These are phyloP conservation scores for Eurois occulta DNA, from an alignment of 2,888 invertebrate genomes.

Conservation along the genomic window DNA sequence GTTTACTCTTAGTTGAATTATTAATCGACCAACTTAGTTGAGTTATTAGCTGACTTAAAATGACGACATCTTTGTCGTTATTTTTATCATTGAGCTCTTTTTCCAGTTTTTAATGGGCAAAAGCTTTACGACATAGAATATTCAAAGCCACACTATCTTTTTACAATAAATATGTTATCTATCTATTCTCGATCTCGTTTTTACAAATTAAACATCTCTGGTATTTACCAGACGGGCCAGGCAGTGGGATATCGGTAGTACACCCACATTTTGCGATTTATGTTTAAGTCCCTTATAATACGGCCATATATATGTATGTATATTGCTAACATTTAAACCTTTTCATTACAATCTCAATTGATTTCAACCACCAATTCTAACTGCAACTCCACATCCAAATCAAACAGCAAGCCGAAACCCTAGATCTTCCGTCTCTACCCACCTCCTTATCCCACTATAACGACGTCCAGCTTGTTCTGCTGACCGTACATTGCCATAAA, in stretches of 20 bases:
- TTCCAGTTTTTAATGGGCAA: neutral
- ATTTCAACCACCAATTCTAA: neutral
- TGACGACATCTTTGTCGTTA: neutral
- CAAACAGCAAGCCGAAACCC: neutral
- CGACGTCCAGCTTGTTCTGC: slow-evolving; percentile 48
- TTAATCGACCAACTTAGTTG: no score
- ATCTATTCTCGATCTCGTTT: neutral
- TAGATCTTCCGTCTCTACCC: slow-evolving; percentile 2
- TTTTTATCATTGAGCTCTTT: neutral
- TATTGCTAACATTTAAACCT: neutral
- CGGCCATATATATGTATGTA: neutral
- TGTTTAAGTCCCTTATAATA: neutral
- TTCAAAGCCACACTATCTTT: neutral
- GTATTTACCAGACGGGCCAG: neutral
- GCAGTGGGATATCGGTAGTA: neutral
- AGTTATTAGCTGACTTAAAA: neutral
- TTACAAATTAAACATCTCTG: neutral
- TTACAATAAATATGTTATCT: neutral
- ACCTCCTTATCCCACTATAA: slow-evolving; percentile 28
- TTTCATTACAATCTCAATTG: neutral
- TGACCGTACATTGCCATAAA: slow-evolving; percentile 66
- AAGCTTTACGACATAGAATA: no score
- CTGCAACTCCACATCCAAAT: neutral
- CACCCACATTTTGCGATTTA: neutral
- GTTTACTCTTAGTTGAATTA: neutral